These are phyloP conservation scores for Mallotus villosus DNA, from an alignment of 2,797 vertebrate species.

Conservation along the genomic window DNA sequence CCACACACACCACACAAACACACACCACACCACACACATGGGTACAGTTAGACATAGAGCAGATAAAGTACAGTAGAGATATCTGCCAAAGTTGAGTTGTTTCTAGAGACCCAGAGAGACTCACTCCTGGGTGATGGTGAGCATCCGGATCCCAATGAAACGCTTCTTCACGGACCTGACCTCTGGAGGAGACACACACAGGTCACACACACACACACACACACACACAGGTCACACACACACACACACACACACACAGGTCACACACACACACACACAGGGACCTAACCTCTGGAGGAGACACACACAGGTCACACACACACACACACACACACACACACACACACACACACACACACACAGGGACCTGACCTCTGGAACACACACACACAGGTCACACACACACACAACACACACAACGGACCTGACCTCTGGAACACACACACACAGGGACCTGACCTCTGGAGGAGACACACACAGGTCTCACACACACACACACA, in stretches of 20 bases:
- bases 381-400: too few species aligned
- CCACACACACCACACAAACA: background rate
- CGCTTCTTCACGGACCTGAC: constrained; percentile 82
- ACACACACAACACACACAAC: constrained; percentile 43
- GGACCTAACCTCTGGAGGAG: constrained; percentile 66
- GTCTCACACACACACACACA: too few species aligned
- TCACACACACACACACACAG: constrained; percentile 31
- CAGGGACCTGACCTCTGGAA: too few species aligned
- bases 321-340: background rate
- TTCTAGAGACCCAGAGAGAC: constrained; percentile 43
- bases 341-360: background rate
- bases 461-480: too few species aligned
- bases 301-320: background rate
- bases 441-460: background rate
- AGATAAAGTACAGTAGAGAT: background rate
- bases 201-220: too few species aligned
- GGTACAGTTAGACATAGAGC: background rate
- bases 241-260: background rate
- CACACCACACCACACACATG: background rate
- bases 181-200: constrained; percentile 56
- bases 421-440: constrained; percentile 66
- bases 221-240: too few species aligned
- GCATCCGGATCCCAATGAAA: constrained; percentile 92
- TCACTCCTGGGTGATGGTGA: constrained; percentile 88
- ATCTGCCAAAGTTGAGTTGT: background rate